A percentile compares a stretch with the other conserved stretches of the same genome.
Evolutionary conservation across 2,797 vertebrate genomes (phyloP).

Genomic region (Sarcophilus harrisii): DNA sequence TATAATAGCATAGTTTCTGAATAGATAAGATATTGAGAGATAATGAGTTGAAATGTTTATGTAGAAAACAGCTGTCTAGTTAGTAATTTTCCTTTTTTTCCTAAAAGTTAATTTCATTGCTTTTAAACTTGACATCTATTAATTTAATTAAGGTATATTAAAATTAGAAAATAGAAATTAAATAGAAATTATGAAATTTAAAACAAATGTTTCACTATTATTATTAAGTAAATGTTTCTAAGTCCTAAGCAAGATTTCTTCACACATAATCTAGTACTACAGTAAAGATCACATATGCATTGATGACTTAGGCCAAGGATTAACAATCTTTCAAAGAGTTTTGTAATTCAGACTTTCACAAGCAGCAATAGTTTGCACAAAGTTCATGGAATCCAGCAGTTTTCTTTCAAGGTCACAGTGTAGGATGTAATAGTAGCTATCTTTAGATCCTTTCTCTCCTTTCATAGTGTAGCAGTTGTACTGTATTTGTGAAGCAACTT

Average conservation of each 20-base stretch:
- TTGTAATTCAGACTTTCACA: not conserved
- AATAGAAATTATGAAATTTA: not conserved
- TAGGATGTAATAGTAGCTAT: not conserved
- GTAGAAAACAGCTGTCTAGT: not conserved
- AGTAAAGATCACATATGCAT: not conserved
- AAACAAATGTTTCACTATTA: not conserved
- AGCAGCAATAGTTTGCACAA: not conserved
- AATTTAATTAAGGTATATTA: not conserved
- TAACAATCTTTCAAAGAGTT: not conserved
- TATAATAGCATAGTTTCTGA: not conserved
- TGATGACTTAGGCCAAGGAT: not conserved
- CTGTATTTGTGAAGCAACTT: not conserved
- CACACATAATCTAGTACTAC: not conserved
- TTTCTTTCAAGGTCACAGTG: not conserved
- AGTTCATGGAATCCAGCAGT: not conserved
- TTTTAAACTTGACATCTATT: not conserved
- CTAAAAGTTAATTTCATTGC: not conserved
- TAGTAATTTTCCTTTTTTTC: not conserved
- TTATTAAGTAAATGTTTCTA: not conserved
- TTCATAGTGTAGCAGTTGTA: not conserved
- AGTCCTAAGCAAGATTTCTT: not conserved
- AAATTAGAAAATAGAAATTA: not conserved
- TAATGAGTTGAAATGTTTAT: not conserved
- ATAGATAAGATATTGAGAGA: not conserved
- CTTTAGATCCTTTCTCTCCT: not conserved